Evolutionary conservation across 2,113 vertebrate species (phyloP).

Genomic region (Platichthys flesus): DNA sequence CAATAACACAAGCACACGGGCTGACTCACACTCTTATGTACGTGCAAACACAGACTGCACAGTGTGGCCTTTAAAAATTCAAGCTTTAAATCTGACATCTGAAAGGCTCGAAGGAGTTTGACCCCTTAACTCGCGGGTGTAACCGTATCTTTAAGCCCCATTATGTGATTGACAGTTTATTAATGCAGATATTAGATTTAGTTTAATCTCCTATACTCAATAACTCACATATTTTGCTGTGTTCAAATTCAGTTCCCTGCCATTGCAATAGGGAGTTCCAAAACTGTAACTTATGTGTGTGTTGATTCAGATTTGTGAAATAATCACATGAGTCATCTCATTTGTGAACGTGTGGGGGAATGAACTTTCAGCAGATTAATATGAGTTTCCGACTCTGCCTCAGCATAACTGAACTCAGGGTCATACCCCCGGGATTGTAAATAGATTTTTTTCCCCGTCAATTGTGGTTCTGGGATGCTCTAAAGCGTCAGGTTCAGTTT

Average conservation of each 20-base stretch:
- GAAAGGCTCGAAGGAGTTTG: slow-evolving; percentile 45
- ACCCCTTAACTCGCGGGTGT: slow-evolving; percentile 43
- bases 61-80: slow-evolving; percentile 50
- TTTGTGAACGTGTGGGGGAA: not conserved
- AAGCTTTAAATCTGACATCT: slow-evolving; percentile 42
- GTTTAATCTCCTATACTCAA: not conserved
- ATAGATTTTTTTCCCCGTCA: not conserved
- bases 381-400: too few species aligned
- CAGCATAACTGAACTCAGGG: slow-evolving; percentile 7
- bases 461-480: not conserved
- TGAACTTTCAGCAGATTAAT: too few species aligned
- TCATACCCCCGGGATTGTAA: slow-evolving; percentile 15
- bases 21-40: not conserved
- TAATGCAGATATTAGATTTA: not conserved
- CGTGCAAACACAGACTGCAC: not conserved
- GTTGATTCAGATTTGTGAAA: not conserved
- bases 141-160: slow-evolving; percentile 3
- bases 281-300: too few species aligned
- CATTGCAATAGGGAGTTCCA: too few species aligned
- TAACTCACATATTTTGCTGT: not conserved
- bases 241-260: not conserved
- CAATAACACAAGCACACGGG: slow-evolving; percentile 8
- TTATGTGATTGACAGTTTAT: not conserved
- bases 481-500: slow-evolving; percentile 19
- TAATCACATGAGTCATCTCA: not conserved